Evolutionary conservation across 2,888 invertebrate genomes (phyloP).

Genomic region (Patella depressa): DNA sequence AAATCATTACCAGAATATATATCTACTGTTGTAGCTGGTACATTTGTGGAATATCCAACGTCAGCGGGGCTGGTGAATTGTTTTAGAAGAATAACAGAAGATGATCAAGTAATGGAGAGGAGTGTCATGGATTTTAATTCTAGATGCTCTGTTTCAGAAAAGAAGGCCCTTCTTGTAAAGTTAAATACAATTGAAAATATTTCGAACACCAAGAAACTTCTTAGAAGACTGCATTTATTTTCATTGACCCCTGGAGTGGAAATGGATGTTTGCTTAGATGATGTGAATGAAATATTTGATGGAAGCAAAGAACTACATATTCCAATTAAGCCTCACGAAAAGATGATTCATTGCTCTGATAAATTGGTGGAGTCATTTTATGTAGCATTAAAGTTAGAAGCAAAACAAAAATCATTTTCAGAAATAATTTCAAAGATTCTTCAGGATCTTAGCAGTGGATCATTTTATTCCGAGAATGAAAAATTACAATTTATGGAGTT

Average conservation of each 20-base stretch:
- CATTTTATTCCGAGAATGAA: neutral
- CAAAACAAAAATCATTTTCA: neutral
- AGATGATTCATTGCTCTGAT: neutral
- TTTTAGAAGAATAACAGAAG: constrained; percentile 3
- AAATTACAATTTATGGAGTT: neutral
- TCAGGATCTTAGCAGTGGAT: neutral
- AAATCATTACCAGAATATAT: neutral
- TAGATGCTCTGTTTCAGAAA: too few species aligned
- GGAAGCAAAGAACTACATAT: neutral
- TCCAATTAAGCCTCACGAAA: neutral
- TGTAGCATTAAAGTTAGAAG: neutral
- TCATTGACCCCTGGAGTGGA: neutral
- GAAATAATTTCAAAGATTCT: neutral
- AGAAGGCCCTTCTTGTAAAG: too few species aligned
- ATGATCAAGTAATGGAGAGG: neutral
- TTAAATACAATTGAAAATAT: too few species aligned
- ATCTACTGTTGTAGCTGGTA: constrained; percentile 15
- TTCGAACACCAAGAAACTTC: neutral
- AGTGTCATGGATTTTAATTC: too few species aligned
- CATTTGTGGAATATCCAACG: constrained; percentile 26
- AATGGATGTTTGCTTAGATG: neutral
- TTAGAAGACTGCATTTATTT: neutral
- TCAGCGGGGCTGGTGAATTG: constrained; percentile 16
- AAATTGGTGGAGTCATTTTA: neutral
- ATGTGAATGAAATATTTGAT: neutral